phyloP scores from a whole-genome alignment of 1,140 invertebrate genomes.

The Zaprionus gabonicus region DNA sequence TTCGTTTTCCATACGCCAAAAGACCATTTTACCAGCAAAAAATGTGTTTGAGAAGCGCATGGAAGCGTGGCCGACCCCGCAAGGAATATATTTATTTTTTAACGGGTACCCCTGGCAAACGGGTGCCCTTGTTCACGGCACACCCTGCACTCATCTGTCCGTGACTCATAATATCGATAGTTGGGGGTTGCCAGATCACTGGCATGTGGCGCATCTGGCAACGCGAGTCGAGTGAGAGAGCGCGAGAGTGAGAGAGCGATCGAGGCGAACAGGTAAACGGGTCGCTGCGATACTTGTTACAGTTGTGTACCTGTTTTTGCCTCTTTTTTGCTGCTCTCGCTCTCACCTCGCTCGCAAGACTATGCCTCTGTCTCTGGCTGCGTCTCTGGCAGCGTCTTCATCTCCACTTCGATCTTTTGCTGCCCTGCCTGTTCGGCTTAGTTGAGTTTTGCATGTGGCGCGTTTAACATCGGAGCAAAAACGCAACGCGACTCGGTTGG shows the following conservation, averaged over 20 bases:
- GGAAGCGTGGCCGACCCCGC: too few species aligned
- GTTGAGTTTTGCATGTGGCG: slow-evolving; percentile 66
- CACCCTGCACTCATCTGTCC: too few species aligned
- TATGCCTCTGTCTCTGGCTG: background rate
- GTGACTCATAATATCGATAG: slow-evolving; percentile 17
- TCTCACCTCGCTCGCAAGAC: slow-evolving; percentile 9
- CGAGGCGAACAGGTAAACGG: slow-evolving; percentile 40
- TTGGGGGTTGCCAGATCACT: slow-evolving; percentile 16
- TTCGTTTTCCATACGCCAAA: too few species aligned
- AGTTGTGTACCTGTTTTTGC: slow-evolving; percentile 47
- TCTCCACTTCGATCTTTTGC: background rate
- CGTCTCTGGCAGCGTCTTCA: background rate
- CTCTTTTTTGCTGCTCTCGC: slow-evolving; percentile 9
- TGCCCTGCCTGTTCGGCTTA: slow-evolving; percentile 28
- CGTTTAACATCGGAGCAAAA: slow-evolving; percentile 52
- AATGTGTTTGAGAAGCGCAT: too few species aligned
- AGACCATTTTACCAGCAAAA: too few species aligned
- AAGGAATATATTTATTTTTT: too few species aligned
- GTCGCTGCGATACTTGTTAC: slow-evolving; percentile 41
- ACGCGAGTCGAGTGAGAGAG: background rate
- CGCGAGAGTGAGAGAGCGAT: background rate
- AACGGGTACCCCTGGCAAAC: too few species aligned
- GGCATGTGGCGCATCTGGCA: slow-evolving; percentile 13
- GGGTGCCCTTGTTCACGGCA: too few species aligned
- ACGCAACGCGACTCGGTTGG: slow-evolving; percentile 38